Percentiles rank a stretch among this genome's conserved stretches.
Conservation (phyloP, 2,797 vertebrate genomes). For the Onychomys leucogaster region DNA sequence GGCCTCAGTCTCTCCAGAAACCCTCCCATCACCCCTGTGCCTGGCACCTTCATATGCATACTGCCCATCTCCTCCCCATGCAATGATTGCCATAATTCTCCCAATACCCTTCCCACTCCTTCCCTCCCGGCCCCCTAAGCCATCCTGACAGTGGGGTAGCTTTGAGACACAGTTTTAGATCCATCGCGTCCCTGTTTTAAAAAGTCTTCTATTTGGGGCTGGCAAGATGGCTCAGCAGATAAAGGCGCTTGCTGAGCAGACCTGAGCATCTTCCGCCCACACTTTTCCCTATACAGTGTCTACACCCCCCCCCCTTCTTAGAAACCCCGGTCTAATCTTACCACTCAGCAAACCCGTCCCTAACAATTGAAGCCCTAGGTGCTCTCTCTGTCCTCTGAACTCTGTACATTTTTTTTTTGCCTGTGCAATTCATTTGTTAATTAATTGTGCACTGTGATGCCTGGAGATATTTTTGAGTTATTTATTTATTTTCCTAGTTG, state of each 20-base stretch:
- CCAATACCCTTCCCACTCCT: not conserved
- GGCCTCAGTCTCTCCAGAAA: not conserved
- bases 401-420: not conserved
- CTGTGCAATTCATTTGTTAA: conserved; percentile 48
- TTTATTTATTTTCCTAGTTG: not conserved
- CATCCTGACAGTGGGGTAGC: not conserved
- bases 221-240: not conserved
- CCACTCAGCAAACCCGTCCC: not conserved
- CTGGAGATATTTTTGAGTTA: not conserved
- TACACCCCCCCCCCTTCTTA: not conserved
- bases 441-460: not conserved
- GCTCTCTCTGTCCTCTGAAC: conserved; percentile 50
- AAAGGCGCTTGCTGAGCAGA: not conserved
- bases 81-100: accelerated
- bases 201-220: not conserved
- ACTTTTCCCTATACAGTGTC: not conserved
- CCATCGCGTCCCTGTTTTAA: not conserved
- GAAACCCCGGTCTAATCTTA: not conserved
- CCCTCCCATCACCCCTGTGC: not conserved
- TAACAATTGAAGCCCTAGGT: not conserved
- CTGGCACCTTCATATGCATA: accelerated
- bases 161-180: not conserved
- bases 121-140: not conserved
- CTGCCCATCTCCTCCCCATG: accelerated
- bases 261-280: not conserved